Percentiles rank a stretch among this genome's conserved stretches.
Conservation (phyloP, 2,888 invertebrate species). For the Pseudococcus jackbeardsleyi region DNA sequence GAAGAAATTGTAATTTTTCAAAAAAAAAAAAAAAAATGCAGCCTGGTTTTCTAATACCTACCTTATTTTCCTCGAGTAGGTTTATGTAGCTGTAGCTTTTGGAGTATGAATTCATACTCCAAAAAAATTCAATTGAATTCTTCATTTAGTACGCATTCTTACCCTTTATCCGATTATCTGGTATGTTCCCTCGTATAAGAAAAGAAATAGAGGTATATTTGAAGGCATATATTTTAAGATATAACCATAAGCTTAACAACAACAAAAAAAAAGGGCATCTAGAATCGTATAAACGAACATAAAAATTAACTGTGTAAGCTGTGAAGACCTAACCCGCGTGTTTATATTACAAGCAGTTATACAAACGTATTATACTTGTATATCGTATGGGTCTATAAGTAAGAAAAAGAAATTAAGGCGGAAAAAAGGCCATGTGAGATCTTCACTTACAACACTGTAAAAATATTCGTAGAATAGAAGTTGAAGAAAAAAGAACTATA, state of each 20-base stretch:
- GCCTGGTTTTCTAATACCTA: too few species aligned
- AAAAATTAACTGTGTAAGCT: slow-evolving; percentile 5
- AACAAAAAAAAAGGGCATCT: neutral
- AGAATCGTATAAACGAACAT: slow-evolving; percentile 17
- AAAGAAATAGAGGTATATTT: neutral
- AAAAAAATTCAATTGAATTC: neutral
- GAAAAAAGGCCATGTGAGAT: neutral
- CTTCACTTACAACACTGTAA: neutral
- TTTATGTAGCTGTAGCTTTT: too few species aligned
- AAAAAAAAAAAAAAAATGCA: neutral
- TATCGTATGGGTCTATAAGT: neutral
- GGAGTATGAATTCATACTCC: too few species aligned
- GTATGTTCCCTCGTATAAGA: neutral
- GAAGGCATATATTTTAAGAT: neutral
- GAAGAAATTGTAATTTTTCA: neutral
- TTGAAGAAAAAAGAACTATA: neutral
- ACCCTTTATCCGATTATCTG: neutral
- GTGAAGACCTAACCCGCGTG: neutral
- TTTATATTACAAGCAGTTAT: neutral
- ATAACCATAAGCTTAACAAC: neutral
- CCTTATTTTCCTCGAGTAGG: too few species aligned
- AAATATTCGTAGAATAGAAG: neutral
- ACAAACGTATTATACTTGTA: neutral
- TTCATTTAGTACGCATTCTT: neutral
- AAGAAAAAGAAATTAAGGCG: neutral